Evolutionary conservation across 2,113 vertebrate species (phyloP).

Genomic region (Cochlearius cochlearius): DNA sequence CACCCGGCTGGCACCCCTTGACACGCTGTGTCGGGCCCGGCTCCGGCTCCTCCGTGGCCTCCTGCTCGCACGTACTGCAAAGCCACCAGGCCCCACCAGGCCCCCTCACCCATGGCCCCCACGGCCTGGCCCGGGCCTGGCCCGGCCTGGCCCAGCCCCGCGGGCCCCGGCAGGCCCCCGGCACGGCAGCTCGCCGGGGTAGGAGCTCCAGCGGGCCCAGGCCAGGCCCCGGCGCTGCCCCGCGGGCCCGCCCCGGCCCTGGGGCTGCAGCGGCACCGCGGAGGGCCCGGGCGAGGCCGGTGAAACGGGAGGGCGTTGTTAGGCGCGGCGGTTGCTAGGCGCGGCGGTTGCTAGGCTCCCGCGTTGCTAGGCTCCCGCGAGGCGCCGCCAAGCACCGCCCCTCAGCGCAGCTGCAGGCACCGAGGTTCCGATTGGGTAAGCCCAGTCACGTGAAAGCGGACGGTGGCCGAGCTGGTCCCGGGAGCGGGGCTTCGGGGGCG

Average conservation of each 20-base stretch:
- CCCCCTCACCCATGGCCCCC: background rate
- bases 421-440: fast-evolving
- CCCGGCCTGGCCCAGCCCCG: no score
- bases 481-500: fast-evolving
- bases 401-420: fast-evolving
- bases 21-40: fast-evolving
- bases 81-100: background rate
- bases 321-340: background rate
- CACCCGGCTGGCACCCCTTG: no score
- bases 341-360: background rate
- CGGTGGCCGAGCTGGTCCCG: fast-evolving
- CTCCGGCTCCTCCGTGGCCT: background rate
- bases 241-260: no score
- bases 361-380: no score
- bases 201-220: background rate
- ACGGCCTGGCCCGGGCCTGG: background rate
- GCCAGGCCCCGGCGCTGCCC: background rate
- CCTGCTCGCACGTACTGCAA: no score
- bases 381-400: background rate
- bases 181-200: background rate
- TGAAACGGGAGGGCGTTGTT: no score
- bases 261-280: no score
- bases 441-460: background rate
- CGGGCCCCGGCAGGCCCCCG: background rate
- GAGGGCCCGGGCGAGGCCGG: background rate